Evolutionary conservation across 2,888 invertebrate species (phyloP), one percentile per base, ranked within the genome.

Genomic region (Palloptera scutellata): DNA sequence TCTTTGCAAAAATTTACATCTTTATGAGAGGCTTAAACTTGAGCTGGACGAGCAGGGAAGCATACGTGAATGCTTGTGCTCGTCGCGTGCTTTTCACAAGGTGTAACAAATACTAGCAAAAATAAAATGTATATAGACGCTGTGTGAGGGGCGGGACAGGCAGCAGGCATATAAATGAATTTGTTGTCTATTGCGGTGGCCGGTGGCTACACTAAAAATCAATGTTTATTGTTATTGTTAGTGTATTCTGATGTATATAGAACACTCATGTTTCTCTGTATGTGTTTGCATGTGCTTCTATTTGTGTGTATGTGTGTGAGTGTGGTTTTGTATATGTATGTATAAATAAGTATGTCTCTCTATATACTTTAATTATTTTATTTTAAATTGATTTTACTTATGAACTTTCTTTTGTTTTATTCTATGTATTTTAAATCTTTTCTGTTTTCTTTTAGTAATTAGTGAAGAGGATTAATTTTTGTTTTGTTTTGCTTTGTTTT

Each of bases 401-500:
- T 69, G 57, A 65, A 67, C 68, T 73, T 71, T 67, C 70, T 73
- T 73, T 70, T 64, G 59, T 72, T 76, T 72, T 67, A 30, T 30
- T 30, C 30, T 30, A 30, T 30, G 2, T 30, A 6, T 4, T 4
- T 30, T 6, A 4, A 4, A 4, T 61, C 51, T 68, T 42, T 60
- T 66, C 57, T 68, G 67, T 64, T 70, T 66, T 60, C 57, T 68
- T 72, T 74, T 75, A 75, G 70, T 76, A 77, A 76, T 80, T 76
- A 79, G 78, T 81, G 77, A 79, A 80, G 79, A 76, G 75, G 75
- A 76, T 77, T 76, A 76, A 74, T 76, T 77, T 77, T 68, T 51
- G 62, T 19, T 8, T 71, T 61, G 55, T 57, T 30, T 19, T 43
- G 8, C 42, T 15, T 19, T 42, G 10, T 13, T 13, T 63, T 55